Evolutionary conservation across 2,888 invertebrate genomes (phyloP).

Genomic region (Pyralis farinalis): DNA sequence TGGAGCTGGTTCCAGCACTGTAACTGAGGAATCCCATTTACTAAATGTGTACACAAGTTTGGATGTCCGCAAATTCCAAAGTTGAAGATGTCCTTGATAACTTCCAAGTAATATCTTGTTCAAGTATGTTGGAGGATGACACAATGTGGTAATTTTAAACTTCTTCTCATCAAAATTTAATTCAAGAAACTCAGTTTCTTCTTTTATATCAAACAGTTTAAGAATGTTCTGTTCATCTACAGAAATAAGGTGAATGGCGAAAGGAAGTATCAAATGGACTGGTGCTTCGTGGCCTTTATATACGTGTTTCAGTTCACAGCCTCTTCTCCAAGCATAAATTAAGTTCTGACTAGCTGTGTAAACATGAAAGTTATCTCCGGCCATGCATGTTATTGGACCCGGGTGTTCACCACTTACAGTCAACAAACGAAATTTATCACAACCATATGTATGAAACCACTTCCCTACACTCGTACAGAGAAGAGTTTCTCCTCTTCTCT

Average conservation of each 20-base stretch:
- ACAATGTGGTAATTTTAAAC: constrained; percentile 91
- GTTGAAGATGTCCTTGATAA: constrained; percentile 89
- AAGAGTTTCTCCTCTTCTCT: constrained; percentile 91
- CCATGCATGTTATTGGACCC: constrained; percentile 89
- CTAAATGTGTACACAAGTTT: constrained; percentile 89
- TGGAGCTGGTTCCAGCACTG: constrained; percentile 92
- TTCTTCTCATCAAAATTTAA: constrained; percentile 83
- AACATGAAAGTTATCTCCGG: constrained; percentile 87
- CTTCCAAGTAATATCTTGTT: constrained; percentile 96
- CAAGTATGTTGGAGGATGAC: constrained; percentile 96
- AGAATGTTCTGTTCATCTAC: constrained; percentile 89
- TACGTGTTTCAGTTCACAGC: constrained; percentile 90
- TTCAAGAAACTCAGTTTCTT: constrained; percentile 85
- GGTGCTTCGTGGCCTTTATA: constrained; percentile 88
- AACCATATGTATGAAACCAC: constrained; percentile 96
- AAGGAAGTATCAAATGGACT: constrained; percentile 90
- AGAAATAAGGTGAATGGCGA: constrained; percentile 92
- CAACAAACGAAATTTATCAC: constrained; percentile 88
- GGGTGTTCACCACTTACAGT: constrained; percentile 92
- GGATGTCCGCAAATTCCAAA: constrained; percentile 93
- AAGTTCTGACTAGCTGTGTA: constrained; percentile 89
- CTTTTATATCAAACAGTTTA: constrained; percentile 92
- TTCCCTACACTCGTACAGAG: constrained; percentile 95
- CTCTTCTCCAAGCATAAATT: constrained; percentile 93
- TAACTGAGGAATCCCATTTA: constrained; percentile 87